Evolutionary conservation across 2,113 vertebrate genomes (phyloP).

Genomic region (Canis aureus): DNA sequence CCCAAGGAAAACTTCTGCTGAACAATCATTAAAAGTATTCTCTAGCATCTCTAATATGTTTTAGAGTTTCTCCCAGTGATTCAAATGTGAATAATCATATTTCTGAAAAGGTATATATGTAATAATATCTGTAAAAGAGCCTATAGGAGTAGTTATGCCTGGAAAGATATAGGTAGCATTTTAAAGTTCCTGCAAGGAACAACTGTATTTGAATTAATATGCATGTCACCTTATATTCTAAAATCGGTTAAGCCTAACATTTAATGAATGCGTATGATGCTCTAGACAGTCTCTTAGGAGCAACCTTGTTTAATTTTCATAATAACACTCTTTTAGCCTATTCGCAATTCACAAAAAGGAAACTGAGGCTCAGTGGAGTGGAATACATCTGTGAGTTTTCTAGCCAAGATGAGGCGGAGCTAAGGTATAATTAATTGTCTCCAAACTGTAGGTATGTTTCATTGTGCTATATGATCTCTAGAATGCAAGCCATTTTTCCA

Average conservation of each 20-base stretch:
- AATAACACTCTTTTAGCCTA: neutral
- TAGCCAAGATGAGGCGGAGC: neutral
- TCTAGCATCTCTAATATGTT: conserved; percentile 51
- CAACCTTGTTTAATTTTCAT: neutral
- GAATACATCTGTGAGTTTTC: neutral
- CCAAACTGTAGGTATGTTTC: neutral
- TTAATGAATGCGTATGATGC: neutral
- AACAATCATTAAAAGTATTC: conserved; percentile 74
- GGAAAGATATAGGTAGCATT: neutral
- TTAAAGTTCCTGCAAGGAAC: conserved; percentile 32
- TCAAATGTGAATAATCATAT: conserved; percentile 58
- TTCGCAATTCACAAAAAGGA: neutral
- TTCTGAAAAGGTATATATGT: conserved; percentile 38
- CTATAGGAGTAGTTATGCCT: neutral
- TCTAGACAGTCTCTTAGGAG: neutral
- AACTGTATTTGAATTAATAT: neutral
- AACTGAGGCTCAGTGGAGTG: neutral
- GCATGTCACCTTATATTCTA: neutral
- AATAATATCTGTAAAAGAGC: neutral
- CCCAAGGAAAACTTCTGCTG: conserved; percentile 70
- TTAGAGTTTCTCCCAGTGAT: conserved; percentile 21
- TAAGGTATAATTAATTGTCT: neutral
- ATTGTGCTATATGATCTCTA: conserved; percentile 18
- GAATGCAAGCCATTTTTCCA: conserved; percentile 49
- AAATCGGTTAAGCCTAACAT: neutral